Base-by-base conservation (phyloP, 2,888 invertebrate genomes). In the Pachycephus smyrnensis region DNA sequence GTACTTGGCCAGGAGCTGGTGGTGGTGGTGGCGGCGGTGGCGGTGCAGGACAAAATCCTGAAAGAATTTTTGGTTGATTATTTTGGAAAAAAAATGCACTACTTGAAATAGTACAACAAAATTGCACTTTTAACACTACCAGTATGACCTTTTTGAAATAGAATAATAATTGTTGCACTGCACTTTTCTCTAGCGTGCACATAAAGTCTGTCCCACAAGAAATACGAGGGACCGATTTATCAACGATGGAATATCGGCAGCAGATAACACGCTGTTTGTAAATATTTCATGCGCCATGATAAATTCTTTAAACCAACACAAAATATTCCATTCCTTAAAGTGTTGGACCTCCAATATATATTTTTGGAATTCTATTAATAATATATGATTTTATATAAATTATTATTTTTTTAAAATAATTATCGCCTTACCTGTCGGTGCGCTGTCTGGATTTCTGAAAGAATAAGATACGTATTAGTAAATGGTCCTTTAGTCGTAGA, bases 11-110 rank as follows among this genome's bases (percentile, higher is more conserved):
- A 89, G 91, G 92, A 84, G 84, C 92, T 68, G 94, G 93, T 78
- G 94, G 91, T 11, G 94, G 94, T 74, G 94, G 93, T 71, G 93
- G 93, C 3, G 94, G 94, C 76, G 94, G 94, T 80, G 94, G 94
- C 76, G 93, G 92, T 81, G 90, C 88, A 83, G 87, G 83, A 84
- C 86, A 85, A 82, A 88, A 86, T 83, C 88, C 90, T 88, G 84
- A 82, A 87, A 87, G 12, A 23, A 9, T 31, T 33, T 23, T 12
- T n/a, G 3, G 6, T 36, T 12, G 3, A 30, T 31, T 71, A 36
- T 69, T 11, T 69, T 2, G n/a, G 36, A 69, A 69, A 23, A 35
- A 31, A 36, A 73, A 77, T 55, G 15, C 15, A 12, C 11, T 9
- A 23, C 9, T 23, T 55, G 0, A 23, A 4, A 55, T 55, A 4